These are phyloP conservation scores for Penaeus japonicus DNA, from an alignment of 1,140 invertebrate genomes.

Conservation along the genomic window DNA sequence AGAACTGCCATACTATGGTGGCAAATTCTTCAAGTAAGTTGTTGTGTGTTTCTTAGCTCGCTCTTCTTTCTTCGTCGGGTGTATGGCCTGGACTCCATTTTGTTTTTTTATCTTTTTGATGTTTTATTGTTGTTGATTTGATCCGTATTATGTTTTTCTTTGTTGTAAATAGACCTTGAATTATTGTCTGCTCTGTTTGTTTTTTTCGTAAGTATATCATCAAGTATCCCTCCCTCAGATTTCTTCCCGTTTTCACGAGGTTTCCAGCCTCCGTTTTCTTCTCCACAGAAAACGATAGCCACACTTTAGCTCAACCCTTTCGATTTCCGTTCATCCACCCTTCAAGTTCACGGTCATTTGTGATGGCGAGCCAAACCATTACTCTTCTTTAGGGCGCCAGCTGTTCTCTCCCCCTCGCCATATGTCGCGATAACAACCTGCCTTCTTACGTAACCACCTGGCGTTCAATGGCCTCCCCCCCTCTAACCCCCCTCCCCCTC, in stretches of 20 bases:
- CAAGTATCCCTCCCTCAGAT: neutral
- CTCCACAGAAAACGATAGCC: too few species aligned
- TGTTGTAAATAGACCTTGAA: neutral
- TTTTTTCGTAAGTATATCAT: neutral
- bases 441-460: neutral
- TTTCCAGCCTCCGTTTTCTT: too few species aligned
- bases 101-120: neutral
- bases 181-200: neutral
- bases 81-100: too few species aligned
- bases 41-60: neutral
- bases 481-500: neutral
- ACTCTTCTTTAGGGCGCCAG: too few species aligned
- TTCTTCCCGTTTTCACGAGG: neutral
- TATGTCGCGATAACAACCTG: neutral
- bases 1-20: conserved; percentile 55
- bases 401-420: neutral
- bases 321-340: too few species aligned
- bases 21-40: conserved; percentile 57
- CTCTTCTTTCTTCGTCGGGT: too few species aligned
- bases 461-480: neutral
- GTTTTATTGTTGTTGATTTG: neutral
- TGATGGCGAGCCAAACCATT: too few species aligned
- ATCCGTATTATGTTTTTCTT: neutral
- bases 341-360: too few species aligned
- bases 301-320: too few species aligned